phyloP scores from a whole-genome alignment of 2,113 vertebrate species.

The Colossoma macropomum region DNA sequence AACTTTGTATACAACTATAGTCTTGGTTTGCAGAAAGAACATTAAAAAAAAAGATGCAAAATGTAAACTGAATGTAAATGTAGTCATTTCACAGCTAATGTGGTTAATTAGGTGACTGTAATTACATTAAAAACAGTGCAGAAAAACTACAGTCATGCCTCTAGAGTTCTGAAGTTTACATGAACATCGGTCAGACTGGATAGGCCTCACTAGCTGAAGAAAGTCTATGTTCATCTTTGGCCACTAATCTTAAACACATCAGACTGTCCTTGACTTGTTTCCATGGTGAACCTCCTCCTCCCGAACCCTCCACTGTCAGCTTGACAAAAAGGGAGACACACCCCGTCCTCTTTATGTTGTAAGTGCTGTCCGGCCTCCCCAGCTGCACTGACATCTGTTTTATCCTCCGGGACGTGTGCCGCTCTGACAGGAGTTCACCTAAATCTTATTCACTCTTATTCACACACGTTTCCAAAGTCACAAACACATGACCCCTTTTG shows the following conservation, averaged over 20 bases:
- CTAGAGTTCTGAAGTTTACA: too few relatives aligned
- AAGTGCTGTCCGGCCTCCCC: conserved; percentile 27
- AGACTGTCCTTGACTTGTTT: not conserved
- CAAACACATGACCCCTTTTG: conserved; percentile 30
- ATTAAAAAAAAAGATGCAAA: too few relatives aligned
- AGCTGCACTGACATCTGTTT: conserved; percentile 41
- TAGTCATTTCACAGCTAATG: too few relatives aligned
- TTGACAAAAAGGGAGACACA: conserved; percentile 19
- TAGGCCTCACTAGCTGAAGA: too few relatives aligned
- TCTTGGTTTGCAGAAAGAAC: too few relatives aligned
- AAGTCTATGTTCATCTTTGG: too few relatives aligned
- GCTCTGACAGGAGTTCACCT: not conserved
- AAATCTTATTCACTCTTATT: conserved; percentile 24
- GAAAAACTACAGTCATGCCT: not conserved
- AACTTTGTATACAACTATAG: too few relatives aligned
- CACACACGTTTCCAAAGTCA: conserved; percentile 16
- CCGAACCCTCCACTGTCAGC: not conserved
- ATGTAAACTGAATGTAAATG: too few relatives aligned
- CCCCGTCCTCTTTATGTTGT: conserved; percentile 11
- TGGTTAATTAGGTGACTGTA: not conserved
- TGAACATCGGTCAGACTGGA: not conserved
- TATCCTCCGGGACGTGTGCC: conserved; percentile 21
- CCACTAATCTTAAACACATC: conserved; percentile 12
- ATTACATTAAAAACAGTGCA: not conserved
- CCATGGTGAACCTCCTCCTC: not conserved